Evolutionary conservation across 2,113 vertebrate genomes (phyloP).

Genomic region (Protobothrops mucrosquamatus): DNA sequence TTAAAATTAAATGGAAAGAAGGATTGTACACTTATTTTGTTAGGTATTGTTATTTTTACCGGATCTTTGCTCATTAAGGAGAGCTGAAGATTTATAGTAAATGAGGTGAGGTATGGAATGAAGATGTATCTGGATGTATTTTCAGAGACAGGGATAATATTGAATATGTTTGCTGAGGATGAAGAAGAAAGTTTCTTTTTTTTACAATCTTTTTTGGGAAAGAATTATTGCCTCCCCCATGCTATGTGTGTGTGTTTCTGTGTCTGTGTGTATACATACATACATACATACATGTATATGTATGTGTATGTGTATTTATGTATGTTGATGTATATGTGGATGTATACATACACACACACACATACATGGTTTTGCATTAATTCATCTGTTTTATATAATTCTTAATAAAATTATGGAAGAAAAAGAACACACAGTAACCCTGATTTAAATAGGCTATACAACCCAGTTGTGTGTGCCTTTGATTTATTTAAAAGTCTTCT

Average conservation of each 20-base stretch:
- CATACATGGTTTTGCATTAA: background rate
- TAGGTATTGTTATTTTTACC: background rate
- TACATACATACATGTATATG: background rate
- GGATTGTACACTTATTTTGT: background rate
- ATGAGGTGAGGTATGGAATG: background rate
- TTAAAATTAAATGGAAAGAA: background rate
- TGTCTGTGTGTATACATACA: background rate
- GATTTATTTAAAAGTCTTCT: background rate
- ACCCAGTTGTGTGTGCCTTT: background rate
- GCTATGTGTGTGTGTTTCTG: too few relatives aligned
- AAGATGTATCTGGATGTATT: background rate
- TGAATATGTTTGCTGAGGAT: background rate
- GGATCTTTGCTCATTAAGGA: background rate
- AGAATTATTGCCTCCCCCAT: background rate
- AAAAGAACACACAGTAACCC: background rate
- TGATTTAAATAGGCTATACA: background rate
- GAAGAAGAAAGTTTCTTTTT: background rate
- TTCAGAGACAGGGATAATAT: background rate
- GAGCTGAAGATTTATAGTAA: background rate
- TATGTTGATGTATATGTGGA: too few relatives aligned
- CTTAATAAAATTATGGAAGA: background rate
- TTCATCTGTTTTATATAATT: background rate
- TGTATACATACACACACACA: background rate
- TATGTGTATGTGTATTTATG: background rate
- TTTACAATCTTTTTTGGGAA: background rate